phyloP scores from a whole-genome alignment of 1,140 invertebrate genomes.

The Triops longicaudatus region DNA sequence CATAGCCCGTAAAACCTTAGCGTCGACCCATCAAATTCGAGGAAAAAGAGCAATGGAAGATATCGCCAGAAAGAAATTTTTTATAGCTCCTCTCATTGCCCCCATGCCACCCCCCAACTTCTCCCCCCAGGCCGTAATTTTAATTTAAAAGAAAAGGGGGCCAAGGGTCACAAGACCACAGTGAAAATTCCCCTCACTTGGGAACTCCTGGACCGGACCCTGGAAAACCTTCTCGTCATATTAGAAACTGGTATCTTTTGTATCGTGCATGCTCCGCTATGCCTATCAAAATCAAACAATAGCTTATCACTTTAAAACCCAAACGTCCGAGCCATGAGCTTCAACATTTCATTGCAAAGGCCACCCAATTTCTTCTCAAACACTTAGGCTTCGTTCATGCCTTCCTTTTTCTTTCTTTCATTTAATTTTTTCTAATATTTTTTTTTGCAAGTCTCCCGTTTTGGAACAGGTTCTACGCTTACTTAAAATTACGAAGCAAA shows the following conservation, averaged over 20 bases:
- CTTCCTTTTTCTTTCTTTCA: neutral
- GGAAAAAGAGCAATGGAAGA: conserved; percentile 4
- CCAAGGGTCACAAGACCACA: neutral
- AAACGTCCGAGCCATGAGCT: too few relatives aligned
- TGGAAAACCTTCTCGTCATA: neutral
- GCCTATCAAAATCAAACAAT: conserved; percentile 12
- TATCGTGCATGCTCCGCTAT: neutral
- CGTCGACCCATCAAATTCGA: neutral
- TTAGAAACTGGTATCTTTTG: neutral
- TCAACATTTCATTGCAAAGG: too few relatives aligned
- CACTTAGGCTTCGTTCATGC: too few relatives aligned
- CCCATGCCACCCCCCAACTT: too few relatives aligned
- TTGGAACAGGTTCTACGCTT: neutral
- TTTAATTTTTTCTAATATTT: neutral
- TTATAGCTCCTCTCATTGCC: neutral
- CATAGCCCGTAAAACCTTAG: neutral
- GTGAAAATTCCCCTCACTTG: neutral
- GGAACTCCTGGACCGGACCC: neutral
- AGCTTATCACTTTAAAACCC: neutral
- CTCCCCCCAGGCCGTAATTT: neutral
- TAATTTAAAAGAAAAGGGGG: neutral
- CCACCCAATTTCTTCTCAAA: too few relatives aligned
- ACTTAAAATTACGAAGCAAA: neutral
- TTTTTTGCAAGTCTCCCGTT: neutral
- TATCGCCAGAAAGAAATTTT: conserved; percentile 13